Evolutionary conservation across 2,888 invertebrate genomes (phyloP).

Genomic region (Lochmaea capreae): DNA sequence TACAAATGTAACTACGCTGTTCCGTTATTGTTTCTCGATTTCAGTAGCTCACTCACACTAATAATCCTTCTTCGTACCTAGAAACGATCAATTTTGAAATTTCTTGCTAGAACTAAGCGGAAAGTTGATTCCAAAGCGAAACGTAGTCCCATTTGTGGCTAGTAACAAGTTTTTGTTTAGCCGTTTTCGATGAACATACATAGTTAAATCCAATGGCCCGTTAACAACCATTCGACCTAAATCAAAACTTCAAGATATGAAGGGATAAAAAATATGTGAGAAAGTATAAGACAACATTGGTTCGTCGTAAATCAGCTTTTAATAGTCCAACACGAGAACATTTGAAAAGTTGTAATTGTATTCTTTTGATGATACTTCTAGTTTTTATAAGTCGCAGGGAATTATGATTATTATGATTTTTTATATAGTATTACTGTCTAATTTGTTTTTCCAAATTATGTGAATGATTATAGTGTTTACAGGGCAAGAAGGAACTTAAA

Average conservation of each 20-base stretch:
- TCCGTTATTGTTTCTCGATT: no score
- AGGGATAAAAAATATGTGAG: not conserved
- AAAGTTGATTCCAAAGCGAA: not conserved
- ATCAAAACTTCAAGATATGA: not conserved
- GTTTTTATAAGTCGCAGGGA: not conserved
- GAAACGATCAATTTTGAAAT: not conserved
- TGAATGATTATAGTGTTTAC: no score
- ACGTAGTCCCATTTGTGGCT: slow-evolving; percentile 19
- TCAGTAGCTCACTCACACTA: no score
- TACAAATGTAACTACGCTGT: not conserved
- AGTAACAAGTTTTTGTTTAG: slow-evolving; percentile 27
- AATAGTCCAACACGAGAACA: not conserved
- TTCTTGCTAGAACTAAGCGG: not conserved
- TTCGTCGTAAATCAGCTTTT: not conserved
- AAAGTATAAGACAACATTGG: not conserved
- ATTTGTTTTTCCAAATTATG: no score
- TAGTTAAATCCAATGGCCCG: not conserved
- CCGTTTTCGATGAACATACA: slow-evolving; percentile 6
- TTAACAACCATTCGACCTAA: not conserved
- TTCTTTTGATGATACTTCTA: not conserved
- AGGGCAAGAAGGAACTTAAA: no score
- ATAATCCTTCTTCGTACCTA: not conserved
- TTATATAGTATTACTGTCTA: no score
- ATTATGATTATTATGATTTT: not conserved
- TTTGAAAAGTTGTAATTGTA: not conserved